Percentiles rank a stretch among this genome's conserved stretches.
Conservation (phyloP, 1,140 invertebrate species). For the Sitophilus oryzae region DNA sequence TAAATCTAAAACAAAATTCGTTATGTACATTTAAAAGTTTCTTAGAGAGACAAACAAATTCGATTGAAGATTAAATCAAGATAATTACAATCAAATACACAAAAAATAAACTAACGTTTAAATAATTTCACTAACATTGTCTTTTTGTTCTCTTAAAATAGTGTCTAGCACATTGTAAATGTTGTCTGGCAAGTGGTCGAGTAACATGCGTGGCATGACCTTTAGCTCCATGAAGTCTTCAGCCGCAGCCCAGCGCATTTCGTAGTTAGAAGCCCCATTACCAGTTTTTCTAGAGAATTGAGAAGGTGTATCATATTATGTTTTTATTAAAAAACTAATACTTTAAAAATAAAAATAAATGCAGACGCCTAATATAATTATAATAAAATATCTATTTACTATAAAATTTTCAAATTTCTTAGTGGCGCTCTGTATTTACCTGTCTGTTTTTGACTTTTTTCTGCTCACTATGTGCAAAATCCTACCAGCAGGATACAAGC, state of each 20-base stretch:
- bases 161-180: slow-evolving; percentile 60
- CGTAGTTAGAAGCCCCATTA: slow-evolving; percentile 55
- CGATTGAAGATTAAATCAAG: background rate
- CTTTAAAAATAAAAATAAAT: too few relatives aligned
- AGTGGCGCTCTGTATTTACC: slow-evolving; percentile 47
- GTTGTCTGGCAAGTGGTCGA: slow-evolving; percentile 69
- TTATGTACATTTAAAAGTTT: background rate
- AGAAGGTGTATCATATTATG: slow-evolving; percentile 7
- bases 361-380: too few relatives aligned
- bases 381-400: too few relatives aligned
- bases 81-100: background rate
- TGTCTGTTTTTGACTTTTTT: slow-evolving; percentile 61
- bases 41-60: background rate
- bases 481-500: slow-evolving; percentile 63
- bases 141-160: slow-evolving; percentile 50
- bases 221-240: slow-evolving; percentile 70
- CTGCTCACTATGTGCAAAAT: slow-evolving; percentile 65
- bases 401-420: too few relatives aligned
- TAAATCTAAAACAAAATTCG: background rate
- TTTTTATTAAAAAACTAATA: too few relatives aligned
- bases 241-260: slow-evolving; percentile 68
- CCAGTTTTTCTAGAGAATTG: slow-evolving; percentile 50
- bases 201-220: slow-evolving; percentile 69
- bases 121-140: slow-evolving; percentile 33
- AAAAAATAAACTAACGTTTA: slow-evolving; percentile 7